Evolutionary conservation across 2,888 invertebrate genomes (phyloP).

Genomic region (Pristionchus entomophagus): DNA sequence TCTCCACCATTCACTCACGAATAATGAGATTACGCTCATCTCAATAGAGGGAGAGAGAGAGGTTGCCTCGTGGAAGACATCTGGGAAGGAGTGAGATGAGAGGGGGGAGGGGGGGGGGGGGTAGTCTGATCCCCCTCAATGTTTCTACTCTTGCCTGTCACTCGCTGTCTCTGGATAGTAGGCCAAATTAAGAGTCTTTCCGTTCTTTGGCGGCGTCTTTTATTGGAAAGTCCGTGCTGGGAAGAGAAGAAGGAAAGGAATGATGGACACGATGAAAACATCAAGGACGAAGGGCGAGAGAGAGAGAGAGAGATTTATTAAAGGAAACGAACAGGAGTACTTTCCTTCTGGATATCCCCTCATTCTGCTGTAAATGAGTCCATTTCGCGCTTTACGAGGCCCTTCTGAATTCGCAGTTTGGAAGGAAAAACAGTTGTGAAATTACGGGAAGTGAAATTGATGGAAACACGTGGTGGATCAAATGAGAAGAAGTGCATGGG

Average conservation of each 20-base stretch:
- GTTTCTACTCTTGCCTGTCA: neutral
- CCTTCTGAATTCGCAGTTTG: neutral
- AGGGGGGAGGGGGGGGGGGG: neutral
- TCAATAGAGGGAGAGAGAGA: neutral
- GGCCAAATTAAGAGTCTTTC: slow-evolving; percentile 7
- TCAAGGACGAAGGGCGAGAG: neutral
- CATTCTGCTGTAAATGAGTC: neutral
- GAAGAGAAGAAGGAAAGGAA: neutral
- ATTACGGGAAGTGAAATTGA: neutral
- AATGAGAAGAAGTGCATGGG: too few relatives aligned
- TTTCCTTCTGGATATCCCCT: neutral
- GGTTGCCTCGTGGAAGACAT: neutral
- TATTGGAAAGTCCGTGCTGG: slow-evolving; percentile 17
- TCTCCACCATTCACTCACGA: neutral
- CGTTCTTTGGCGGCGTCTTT: neutral
- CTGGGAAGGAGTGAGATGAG: slow-evolving; percentile 1
- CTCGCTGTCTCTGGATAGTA: neutral
- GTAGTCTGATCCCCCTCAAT: neutral
- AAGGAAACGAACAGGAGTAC: neutral
- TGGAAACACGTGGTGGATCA: neutral
- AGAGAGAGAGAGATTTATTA: neutral
- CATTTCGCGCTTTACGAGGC: neutral
- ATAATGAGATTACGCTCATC: slow-evolving; percentile 24
- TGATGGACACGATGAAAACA: neutral
- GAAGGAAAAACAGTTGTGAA: slow-evolving; percentile 10